These are phyloP conservation scores for Sphaeramia orbicularis DNA, from an alignment of 2,797 vertebrate genomes.

Conservation along the genomic window DNA sequence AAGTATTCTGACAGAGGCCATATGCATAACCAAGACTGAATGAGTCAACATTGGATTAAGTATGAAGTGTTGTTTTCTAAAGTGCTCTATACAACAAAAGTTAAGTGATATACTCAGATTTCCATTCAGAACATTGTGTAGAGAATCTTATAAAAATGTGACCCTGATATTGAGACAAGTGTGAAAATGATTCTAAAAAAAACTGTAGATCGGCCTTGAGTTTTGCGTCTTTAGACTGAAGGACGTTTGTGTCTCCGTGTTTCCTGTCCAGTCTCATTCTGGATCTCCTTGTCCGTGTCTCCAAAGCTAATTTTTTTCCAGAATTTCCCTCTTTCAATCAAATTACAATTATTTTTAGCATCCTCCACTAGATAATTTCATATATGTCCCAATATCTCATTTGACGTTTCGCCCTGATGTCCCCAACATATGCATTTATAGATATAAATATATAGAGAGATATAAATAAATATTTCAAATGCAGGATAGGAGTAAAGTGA, in stretches of 20 bases:
- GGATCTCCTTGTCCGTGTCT: conserved; percentile 61
- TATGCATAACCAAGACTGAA: too few species aligned
- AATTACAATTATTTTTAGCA: conserved; percentile 74
- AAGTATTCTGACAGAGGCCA: too few species aligned
- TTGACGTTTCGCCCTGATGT: conserved; percentile 55
- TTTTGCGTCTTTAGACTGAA: conserved; percentile 55
- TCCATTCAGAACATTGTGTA: too few species aligned
- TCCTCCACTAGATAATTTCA: conserved; percentile 68
- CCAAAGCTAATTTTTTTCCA: conserved; percentile 52
- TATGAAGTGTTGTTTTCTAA: not conserved
- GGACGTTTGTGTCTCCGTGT: conserved; percentile 51
- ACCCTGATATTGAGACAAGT: too few species aligned
- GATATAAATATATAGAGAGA: conserved; percentile 61
- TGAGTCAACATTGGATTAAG: too few species aligned
- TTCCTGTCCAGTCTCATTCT: conserved; percentile 53
- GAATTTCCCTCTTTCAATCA: conserved; percentile 61
- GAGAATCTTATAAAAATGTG: too few species aligned
- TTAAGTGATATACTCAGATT: too few species aligned
- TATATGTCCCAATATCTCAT: conserved; percentile 59
- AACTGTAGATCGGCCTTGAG: conserved; percentile 19
- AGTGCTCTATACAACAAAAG: too few species aligned
- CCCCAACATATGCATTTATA: conserved; percentile 64
- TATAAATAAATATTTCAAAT: conserved; percentile 73
- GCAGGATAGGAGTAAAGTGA: conserved; percentile 73
- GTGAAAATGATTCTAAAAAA: not conserved